Evolutionary conservation across 2,888 invertebrate genomes (phyloP).

Genomic region (Poecilus cupreus): DNA sequence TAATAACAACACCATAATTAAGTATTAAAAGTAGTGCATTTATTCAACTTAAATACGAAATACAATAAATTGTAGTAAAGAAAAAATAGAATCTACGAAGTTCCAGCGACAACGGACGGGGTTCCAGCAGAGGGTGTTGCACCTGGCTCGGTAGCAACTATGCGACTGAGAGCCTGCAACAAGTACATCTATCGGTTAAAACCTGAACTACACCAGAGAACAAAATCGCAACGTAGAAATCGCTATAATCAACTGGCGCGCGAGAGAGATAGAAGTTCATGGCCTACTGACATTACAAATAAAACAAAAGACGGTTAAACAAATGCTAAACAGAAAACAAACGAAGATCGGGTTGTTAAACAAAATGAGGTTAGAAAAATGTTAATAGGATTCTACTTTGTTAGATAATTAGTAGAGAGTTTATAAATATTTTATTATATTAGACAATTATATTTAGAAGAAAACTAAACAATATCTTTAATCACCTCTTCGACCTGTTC

Average conservation of each 20-base stretch:
- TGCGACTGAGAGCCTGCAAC: conserved; percentile 43
- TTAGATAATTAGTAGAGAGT: conserved; percentile 8
- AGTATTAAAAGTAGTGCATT: conserved; percentile 34
- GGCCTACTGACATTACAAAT: no score
- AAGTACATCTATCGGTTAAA: conserved; percentile 25
- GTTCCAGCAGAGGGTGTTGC: conserved; percentile 4
- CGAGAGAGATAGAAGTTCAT: no score
- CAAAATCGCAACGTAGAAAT: background rate
- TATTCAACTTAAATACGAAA: conserved; percentile 43
- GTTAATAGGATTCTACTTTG: background rate
- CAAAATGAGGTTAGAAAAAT: background rate
- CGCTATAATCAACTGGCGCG: background rate
- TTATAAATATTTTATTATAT: conserved; percentile 18
- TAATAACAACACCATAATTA: conserved; percentile 1
- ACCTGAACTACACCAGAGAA: conserved; percentile 20
- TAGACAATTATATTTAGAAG: conserved; percentile 21
- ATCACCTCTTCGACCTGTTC: conserved; percentile 95
- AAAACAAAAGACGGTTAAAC: background rate
- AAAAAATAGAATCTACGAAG: conserved; percentile 25
- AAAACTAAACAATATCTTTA: conserved; percentile 79
- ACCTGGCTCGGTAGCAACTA: conserved; percentile 35
- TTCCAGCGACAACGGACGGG: background rate
- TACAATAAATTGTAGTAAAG: conserved; percentile 36
- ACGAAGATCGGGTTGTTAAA: background rate
- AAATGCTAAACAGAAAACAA: background rate